These are phyloP conservation scores for Melanotaenia pygmaea DNA, from an alignment of 2,797 vertebrate genomes.

Conservation along the genomic window DNA sequence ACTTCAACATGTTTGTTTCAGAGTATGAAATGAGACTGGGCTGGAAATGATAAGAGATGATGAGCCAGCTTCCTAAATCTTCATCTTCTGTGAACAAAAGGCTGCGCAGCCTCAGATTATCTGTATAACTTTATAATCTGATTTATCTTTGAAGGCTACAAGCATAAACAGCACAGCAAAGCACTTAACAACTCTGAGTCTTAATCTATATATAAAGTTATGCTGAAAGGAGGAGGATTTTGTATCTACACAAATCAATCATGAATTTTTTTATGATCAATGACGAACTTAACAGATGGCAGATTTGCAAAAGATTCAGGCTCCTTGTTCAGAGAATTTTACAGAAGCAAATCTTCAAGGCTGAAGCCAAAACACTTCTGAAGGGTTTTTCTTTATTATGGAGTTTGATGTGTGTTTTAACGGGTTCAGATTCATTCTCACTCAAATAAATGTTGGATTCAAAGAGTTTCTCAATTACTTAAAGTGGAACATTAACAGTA, in stretches of 20 bases:
- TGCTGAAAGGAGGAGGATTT: background rate
- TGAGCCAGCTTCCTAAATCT: too few species aligned
- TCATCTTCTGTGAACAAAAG: background rate
- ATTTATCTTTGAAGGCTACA: background rate
- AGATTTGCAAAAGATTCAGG: background rate
- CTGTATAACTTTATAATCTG: too few species aligned
- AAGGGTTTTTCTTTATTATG: constrained; percentile 2
- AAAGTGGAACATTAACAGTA: constrained; percentile 19
- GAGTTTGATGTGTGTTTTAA: constrained; percentile 30
- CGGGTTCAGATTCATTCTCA: constrained; percentile 30
- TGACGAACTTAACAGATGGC: background rate
- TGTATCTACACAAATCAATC: background rate
- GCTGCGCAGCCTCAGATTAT: background rate
- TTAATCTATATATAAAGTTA: background rate
- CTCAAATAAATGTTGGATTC: constrained; percentile 4
- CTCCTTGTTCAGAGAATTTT: background rate
- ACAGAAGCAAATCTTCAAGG: too few species aligned
- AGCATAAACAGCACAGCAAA: background rate
- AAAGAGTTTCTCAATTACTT: constrained; percentile 9
- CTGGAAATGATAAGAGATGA: too few species aligned
- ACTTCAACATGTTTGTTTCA: too few species aligned
- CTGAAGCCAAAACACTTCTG: background rate
- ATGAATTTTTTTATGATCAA: background rate
- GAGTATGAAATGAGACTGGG: too few species aligned
- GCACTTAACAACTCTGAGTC: background rate